Evolutionary conservation across 2,888 invertebrate species (phyloP).

Genomic region (Pseudanteris insignis): DNA sequence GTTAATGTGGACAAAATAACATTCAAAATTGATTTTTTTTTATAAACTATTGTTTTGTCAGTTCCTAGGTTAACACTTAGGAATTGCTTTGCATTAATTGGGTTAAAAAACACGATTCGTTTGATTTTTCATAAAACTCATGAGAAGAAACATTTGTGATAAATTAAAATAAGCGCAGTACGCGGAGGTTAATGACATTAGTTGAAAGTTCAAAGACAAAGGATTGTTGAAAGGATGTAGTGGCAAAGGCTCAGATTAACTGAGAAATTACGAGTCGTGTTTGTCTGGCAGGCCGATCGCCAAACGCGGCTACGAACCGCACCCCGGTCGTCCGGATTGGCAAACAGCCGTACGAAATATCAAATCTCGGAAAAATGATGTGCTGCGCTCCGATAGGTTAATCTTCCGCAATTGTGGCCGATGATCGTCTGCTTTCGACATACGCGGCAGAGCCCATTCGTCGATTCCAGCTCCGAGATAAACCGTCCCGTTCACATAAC

Average conservation of each 20-base stretch:
- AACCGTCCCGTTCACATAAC: conserved; percentile 18
- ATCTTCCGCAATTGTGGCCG: conserved; percentile 17
- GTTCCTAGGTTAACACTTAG: too few species aligned
- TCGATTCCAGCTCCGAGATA: conserved; percentile 12
- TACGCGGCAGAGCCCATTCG: conserved; percentile 17
- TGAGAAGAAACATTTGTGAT: conserved; percentile 12
- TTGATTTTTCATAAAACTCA: too few species aligned
- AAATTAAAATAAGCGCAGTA: conserved; percentile 19
- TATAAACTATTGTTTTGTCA: too few species aligned
- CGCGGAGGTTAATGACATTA: conserved; percentile 18
- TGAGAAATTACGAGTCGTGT: conserved; percentile 31
- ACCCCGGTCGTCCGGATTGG: conserved; percentile 21
- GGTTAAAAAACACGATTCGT: too few species aligned
- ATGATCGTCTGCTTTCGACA: conserved; percentile 24
- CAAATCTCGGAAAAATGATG: conserved; percentile 31
- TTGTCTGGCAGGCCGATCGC: conserved; percentile 19
- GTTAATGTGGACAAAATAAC: too few species aligned
- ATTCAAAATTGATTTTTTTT: too few species aligned
- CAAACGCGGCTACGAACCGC: conserved; percentile 22
- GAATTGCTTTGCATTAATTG: too few species aligned
- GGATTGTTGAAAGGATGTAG: background rate
- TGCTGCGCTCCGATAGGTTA: conserved; percentile 25
- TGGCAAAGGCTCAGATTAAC: conserved; percentile 18
- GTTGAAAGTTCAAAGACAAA: conserved; percentile 32
- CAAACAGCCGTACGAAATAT: conserved; percentile 24